Conservation (phyloP, 2,888 invertebrate species). For the Cylindroiulus punctatus region DNA sequence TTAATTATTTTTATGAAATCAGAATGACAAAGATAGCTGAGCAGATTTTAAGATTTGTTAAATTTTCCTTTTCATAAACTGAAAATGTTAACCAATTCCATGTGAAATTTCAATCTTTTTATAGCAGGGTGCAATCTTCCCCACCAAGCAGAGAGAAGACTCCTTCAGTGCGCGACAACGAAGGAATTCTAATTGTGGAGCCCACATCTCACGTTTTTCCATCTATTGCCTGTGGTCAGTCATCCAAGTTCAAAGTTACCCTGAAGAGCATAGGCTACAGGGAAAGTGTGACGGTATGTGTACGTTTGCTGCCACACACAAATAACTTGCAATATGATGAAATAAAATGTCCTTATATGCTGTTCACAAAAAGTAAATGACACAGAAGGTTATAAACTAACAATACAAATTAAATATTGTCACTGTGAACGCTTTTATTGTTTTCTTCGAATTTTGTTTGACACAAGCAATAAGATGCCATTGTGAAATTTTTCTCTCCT, state of each 20-base stretch:
- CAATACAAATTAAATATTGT: no score
- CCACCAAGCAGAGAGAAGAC: conserved; percentile 36
- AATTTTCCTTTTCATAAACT: no score
- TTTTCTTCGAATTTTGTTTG: neutral
- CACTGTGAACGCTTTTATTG: no score
- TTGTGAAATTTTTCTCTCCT: conserved; percentile 2
- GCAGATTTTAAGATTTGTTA: no score
- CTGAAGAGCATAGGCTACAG: conserved; percentile 35
- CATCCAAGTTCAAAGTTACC: conserved; percentile 12
- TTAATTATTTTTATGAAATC: no score
- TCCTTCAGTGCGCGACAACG: neutral
- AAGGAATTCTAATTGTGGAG: neutral
- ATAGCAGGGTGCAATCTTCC: neutral
- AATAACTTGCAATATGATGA: no score
- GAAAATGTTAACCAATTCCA: no score
- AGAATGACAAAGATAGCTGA: no score
- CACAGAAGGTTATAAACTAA: no score
- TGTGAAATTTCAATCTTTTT: neutral
- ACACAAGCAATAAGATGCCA: neutral
- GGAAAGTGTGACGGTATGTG: neutral
- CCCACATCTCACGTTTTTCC: conserved; percentile 3
- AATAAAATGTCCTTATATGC: no score
- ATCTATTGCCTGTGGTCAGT: neutral
- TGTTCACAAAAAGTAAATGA: no score
- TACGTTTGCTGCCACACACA: neutral